Conservation (phyloP, 1,140 invertebrate genomes). For the Arctopsyche grandis region DNA sequence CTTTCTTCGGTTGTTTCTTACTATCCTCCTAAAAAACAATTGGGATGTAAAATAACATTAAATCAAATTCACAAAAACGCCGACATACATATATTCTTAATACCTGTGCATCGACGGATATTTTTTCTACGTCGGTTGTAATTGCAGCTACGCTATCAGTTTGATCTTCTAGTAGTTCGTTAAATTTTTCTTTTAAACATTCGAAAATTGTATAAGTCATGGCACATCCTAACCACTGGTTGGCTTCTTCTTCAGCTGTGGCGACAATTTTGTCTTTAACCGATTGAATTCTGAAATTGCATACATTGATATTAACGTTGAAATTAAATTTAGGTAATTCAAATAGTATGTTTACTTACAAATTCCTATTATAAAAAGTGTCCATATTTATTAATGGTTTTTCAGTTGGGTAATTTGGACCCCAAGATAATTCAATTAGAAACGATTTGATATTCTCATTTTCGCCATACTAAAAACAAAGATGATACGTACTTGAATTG, state of each 20-base stretch:
- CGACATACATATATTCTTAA: neutral
- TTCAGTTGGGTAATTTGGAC: conserved; percentile 83
- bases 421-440: conserved; percentile 89
- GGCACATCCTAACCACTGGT: conserved; percentile 84
- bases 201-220: conserved; percentile 97
- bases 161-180: conserved; percentile 77
- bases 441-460: conserved; percentile 84
- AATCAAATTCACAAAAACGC: neutral
- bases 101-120: conserved; percentile 64
- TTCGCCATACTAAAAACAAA: conserved; percentile 79
- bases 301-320: neutral
- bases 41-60: conserved; percentile 20
- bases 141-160: conserved; percentile 65
- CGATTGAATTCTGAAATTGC: conserved; percentile 68
- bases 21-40: conserved; percentile 58
- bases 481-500: neutral
- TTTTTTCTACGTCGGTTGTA: conserved; percentile 62
- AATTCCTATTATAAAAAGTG: conserved; percentile 92
- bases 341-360: conserved; percentile 73
- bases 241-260: conserved; percentile 76
- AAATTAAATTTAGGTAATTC: neutral
- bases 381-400: conserved; percentile 86
- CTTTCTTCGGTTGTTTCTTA: conserved; percentile 76
- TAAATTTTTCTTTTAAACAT: conserved; percentile 85
- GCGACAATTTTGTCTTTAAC: conserved; percentile 79